These are phyloP conservation scores for Cryptomyrus ogoouensis DNA, from an alignment of 2,113 vertebrate genomes.

Conservation along the genomic window DNA sequence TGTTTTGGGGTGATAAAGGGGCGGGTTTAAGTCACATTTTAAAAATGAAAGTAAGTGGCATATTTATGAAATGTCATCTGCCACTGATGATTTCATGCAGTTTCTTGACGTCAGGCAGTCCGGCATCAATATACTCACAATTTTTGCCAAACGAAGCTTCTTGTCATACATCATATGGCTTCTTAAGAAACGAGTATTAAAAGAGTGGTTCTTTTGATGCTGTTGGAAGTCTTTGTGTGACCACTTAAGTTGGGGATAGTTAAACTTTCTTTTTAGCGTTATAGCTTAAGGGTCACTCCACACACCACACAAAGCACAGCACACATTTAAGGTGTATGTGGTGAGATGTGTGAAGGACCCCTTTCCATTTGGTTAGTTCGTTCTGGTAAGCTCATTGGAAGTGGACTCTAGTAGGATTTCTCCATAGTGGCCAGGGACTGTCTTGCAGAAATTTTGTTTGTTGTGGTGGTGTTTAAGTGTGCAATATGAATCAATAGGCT, in stretches of 20 bases:
- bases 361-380: slow-evolving; percentile 51
- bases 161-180: background rate
- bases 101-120: background rate
- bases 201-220: background rate
- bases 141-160: background rate
- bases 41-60: background rate
- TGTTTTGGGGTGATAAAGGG: slow-evolving; percentile 7
- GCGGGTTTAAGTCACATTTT: background rate
- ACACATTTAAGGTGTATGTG: slow-evolving; percentile 32
- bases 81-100: background rate
- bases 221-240: background rate
- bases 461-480: background rate
- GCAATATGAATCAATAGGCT: background rate
- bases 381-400: slow-evolving; percentile 54
- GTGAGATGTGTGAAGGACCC: slow-evolving; percentile 56
- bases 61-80: background rate
- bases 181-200: background rate
- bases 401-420: background rate
- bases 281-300: background rate
- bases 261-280: background rate
- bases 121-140: background rate
- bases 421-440: background rate
- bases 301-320: background rate
- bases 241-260: background rate
- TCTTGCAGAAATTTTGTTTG: background rate